Evolutionary conservation across 1,140 invertebrate genomes (phyloP).

Genomic region (Halesus radiatus): DNA sequence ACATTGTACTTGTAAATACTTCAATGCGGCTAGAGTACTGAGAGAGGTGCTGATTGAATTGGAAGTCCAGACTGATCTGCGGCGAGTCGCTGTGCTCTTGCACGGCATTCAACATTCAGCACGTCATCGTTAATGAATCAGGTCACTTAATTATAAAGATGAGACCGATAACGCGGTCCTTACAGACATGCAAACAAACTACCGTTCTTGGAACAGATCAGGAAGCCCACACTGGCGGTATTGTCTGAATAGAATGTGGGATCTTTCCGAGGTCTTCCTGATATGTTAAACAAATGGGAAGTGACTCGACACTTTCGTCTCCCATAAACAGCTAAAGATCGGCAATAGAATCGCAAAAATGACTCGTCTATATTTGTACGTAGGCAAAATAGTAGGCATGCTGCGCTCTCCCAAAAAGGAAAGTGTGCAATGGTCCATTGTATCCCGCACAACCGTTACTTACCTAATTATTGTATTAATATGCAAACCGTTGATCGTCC

Average conservation of each 20-base stretch:
- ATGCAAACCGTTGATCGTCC: constrained; percentile 30
- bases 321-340: neutral
- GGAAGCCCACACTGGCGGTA: neutral
- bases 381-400: constrained; percentile 11
- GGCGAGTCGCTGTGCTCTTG: neutral
- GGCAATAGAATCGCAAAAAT: constrained; percentile 37
- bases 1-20: no score
- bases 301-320: constrained; percentile 10
- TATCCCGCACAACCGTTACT: constrained; percentile 18
- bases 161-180: neutral
- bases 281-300: constrained; percentile 2
- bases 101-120: neutral
- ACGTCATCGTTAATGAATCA: neutral
- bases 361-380: constrained; percentile 4
- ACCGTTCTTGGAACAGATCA: constrained; percentile 5
- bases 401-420: constrained; percentile 15
- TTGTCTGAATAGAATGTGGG: constrained; percentile 9
- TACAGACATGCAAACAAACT: constrained; percentile 26
- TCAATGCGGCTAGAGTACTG: no score
- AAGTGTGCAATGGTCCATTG: constrained; percentile 35
- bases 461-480: constrained; percentile 40
- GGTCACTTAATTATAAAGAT: neutral
- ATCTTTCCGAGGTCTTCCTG: constrained; percentile 24
- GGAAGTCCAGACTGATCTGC: no score
- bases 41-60: no score